Evolutionary conservation across 2,888 invertebrate genomes (phyloP), one percentile per base, ranked within the genome.

Genomic region (Iselma pallidipennis): DNA sequence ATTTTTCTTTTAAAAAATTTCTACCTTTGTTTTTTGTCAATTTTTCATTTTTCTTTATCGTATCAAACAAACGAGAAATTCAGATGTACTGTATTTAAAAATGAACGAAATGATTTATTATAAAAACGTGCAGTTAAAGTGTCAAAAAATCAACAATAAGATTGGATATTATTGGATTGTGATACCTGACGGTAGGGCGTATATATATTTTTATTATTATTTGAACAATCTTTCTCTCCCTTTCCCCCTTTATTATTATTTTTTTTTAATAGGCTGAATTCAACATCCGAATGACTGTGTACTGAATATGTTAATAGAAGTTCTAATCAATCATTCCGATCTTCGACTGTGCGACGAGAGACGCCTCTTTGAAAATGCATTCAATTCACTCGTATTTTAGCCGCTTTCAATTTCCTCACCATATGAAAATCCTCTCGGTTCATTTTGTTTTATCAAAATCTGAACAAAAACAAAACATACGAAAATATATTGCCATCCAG

Each of bases 271-370:
- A 23, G 45, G 19, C 21, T 45, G 21, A 19, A 45, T 45, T 45
- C 45, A 45, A 42, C 9, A 12, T 12, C 23, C 12, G 9, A 23
- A 9, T 45, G 23, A 21, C 12, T 12, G 9, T n/a, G 16, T 19
- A 28, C 14, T 31, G 29, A 31, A 60, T 68, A 65, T 63, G 68
- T 61, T 69, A 68, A 70, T 68, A 65, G 55, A 65, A 67, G 53
- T 66, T 59, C 66, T 69, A 70, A 72, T 71, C 72, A 72, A 72
- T 72, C 72, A 72, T 71, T 66, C 57, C 61, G 69, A 71, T 71
- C 68, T 67, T 63, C 68, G 65, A 66, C 66, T 64, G 63, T 57
- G 61, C 55, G 57, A 10, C 19, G 21, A 19, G 21, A n/a, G 45
- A 69, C 63, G 63, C 64, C 65, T 69, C 56, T 63, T 65, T 55